Evolutionary conservation across 2,113 vertebrate genomes (phyloP).

Genomic region (Macquaria ambigua): DNA sequence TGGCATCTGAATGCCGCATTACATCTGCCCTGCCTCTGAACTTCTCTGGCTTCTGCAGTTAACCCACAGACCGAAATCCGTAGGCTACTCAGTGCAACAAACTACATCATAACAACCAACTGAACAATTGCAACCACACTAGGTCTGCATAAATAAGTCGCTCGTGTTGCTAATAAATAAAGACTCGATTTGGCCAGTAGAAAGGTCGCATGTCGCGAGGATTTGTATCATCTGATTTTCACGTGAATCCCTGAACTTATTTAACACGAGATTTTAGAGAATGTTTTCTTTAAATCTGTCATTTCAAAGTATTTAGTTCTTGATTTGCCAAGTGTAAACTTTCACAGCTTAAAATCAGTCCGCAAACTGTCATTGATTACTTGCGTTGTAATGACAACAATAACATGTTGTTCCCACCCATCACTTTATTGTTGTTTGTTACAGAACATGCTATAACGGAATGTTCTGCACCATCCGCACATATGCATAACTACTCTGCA

Average conservation of each 20-base stretch:
- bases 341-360: not conserved
- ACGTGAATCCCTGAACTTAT: not conserved
- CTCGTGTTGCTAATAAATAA: not conserved
- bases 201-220: no score
- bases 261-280: not conserved
- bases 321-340: no score
- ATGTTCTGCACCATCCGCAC: constrained; percentile 19
- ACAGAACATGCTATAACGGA: not conserved
- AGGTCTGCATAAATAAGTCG: not conserved
- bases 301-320: not conserved
- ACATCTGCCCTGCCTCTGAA: constrained; percentile 75
- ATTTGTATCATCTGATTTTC: not conserved
- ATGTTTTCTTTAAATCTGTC: no score
- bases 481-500: not conserved
- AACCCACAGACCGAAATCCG: constrained; percentile 50
- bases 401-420: not conserved
- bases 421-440: constrained; percentile 25
- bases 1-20: constrained; percentile 56
- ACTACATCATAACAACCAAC: constrained; percentile 1
- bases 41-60: constrained; percentile 37
- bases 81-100: not conserved
- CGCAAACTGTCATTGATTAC: not conserved
- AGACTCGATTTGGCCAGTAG: not conserved
- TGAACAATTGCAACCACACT: not conserved
- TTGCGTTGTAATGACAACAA: not conserved